Evolutionary conservation across 2,797 vertebrate species (phyloP).

Genomic region (Pseudomugil gertrudae): DNA sequence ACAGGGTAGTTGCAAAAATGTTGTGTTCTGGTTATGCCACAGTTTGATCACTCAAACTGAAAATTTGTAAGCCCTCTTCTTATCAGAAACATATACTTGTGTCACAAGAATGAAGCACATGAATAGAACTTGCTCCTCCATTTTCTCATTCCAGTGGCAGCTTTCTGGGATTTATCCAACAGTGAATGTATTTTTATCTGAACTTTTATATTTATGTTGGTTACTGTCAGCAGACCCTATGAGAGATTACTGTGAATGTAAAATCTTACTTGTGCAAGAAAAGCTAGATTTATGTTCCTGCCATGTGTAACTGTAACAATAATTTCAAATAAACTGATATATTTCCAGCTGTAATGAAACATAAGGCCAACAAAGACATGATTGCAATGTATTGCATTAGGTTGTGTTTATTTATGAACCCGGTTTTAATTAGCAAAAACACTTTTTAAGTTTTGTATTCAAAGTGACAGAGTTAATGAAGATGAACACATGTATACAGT

Average conservation of each 20-base stretch:
- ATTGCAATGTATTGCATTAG: neutral
- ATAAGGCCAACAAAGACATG: conserved; percentile 7
- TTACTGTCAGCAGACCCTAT: conserved; percentile 26
- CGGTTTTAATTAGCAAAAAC: too few relatives aligned
- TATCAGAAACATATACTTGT: neutral
- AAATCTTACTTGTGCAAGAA: conserved; percentile 25
- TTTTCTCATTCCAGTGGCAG: conserved; percentile 59
- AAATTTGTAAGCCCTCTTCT: too few relatives aligned
- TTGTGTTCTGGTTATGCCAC: conserved; percentile 2
- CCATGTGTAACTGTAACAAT: neutral
- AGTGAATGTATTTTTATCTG: conserved; percentile 68
- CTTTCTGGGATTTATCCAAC: conserved; percentile 54
- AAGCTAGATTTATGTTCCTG: conserved; percentile 2
- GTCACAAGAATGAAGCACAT: neutral
- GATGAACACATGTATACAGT: neutral
- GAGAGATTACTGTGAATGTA: conserved; percentile 37
- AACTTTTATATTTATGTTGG: conserved; percentile 59
- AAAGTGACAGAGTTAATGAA: neutral
- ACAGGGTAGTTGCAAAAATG: conserved; percentile 6
- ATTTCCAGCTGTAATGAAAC: conserved; percentile 29
- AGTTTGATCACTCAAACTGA: conserved; percentile 19
- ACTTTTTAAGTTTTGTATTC: neutral
- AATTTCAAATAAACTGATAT: conserved; percentile 1
- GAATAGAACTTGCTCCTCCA: neutral
- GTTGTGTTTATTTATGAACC: neutral